A percentile compares a stretch with the other conserved stretches of the same genome.
phyloP scores from a whole-genome alignment of 2,797 vertebrate genomes.

The Sebastolobus altivelis region DNA sequence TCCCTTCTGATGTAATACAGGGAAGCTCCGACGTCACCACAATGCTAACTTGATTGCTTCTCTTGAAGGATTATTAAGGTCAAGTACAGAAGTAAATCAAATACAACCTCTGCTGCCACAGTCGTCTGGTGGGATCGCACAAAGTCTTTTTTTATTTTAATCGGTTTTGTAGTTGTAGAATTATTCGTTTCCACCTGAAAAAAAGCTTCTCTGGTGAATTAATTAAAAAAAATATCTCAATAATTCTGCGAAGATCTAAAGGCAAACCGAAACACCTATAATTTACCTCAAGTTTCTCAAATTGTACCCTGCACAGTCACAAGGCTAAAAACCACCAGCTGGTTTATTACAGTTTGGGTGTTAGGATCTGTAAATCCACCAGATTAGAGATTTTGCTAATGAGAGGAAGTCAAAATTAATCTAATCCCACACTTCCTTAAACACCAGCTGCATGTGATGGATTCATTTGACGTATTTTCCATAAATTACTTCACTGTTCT shows the following conservation, averaged over 20 bases:
- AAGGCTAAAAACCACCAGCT: slow-evolving; percentile 9
- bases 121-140: neutral
- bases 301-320: neutral
- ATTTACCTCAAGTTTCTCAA: neutral
- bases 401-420: slow-evolving; percentile 40
- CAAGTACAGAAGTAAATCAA: slow-evolving; percentile 57
- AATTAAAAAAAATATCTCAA: neutral
- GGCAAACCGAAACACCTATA: neutral
- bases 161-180: slow-evolving; percentile 1
- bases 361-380: slow-evolving; percentile 27
- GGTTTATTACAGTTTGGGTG: slow-evolving; percentile 19
- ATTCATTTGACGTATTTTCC: slow-evolving; percentile 37
- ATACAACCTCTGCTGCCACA: slow-evolving; percentile 30
- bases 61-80: slow-evolving; percentile 74
- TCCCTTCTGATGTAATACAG: slow-evolving; percentile 72
- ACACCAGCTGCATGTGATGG: slow-evolving; percentile 11
- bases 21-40: slow-evolving; percentile 67
- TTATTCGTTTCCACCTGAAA: neutral
- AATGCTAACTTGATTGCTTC: slow-evolving; percentile 74
- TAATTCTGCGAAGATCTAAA: neutral
- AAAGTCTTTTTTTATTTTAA: neutral
- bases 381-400: slow-evolving; percentile 38
- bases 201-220: neutral
- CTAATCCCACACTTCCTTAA: slow-evolving; percentile 31
- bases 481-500: slow-evolving; percentile 6